Evolutionary conservation across 1,140 invertebrate genomes (phyloP).

Genomic region (Drosophila truncata): DNA sequence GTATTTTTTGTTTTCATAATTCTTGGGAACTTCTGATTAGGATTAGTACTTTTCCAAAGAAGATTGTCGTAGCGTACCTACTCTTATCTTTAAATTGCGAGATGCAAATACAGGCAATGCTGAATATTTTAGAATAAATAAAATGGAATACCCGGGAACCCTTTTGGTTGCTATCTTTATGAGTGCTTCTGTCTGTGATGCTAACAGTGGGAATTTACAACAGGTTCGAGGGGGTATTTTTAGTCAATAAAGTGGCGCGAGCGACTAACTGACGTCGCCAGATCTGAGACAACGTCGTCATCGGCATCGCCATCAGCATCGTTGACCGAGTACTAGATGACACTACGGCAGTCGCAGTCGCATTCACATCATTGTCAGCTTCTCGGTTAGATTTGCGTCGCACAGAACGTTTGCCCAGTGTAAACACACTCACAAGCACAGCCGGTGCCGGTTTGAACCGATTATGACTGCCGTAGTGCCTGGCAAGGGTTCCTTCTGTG

Average conservation of each 20-base stretch:
- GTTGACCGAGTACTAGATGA: constrained; percentile 30
- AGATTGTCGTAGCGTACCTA: constrained; percentile 1
- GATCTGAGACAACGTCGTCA: constrained; percentile 31
- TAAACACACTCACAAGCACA: constrained; percentile 43
- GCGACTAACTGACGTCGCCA: constrained; percentile 48
- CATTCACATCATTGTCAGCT: constrained; percentile 32
- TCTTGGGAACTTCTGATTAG: constrained; percentile 20
- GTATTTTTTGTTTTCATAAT: background rate
- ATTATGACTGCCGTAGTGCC: constrained; percentile 60
- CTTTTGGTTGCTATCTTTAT: constrained; percentile 11
- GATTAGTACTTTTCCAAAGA: constrained; percentile 29
- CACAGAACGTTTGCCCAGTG: constrained; percentile 64
- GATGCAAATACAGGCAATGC: background rate
- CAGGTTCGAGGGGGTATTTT: constrained; percentile 19
- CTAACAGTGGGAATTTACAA: constrained; percentile 33
- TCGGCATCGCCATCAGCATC: constrained; percentile 37
- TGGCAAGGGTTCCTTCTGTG: constrained; percentile 37
- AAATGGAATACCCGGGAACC: background rate
- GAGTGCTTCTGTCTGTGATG: constrained; percentile 23
- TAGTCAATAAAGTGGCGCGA: constrained; percentile 55
- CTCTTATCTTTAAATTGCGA: constrained; percentile 12
- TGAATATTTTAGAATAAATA: background rate
- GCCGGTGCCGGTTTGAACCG: constrained; percentile 71
- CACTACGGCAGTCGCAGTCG: constrained; percentile 20
- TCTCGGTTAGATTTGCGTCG: constrained; percentile 76